These are phyloP conservation scores for Monomorium pharaonis DNA, from an alignment of 1,140 invertebrate genomes.

Conservation along the genomic window DNA sequence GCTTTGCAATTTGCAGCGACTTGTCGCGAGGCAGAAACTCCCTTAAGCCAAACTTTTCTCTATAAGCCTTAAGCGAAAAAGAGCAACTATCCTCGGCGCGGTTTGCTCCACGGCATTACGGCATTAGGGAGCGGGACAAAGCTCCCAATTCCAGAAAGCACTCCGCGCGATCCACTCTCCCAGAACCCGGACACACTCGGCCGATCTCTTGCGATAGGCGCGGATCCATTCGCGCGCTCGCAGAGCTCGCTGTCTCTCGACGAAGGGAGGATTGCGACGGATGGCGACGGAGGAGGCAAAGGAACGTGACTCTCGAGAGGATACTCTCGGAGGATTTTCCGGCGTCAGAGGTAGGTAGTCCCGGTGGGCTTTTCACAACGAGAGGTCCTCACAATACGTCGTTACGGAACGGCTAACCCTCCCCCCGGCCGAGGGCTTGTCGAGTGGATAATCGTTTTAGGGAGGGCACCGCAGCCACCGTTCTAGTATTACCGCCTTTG, in stretches of 20 bases:
- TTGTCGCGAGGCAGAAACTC: conserved; percentile 44
- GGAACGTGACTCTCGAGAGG: conserved; percentile 69
- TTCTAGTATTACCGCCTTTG: conserved; percentile 82
- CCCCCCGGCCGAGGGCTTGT: conserved; percentile 77
- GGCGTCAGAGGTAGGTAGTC: conserved; percentile 76
- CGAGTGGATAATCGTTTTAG: conserved; percentile 84
- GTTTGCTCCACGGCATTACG: not conserved
- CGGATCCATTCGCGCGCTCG: conserved; percentile 15
- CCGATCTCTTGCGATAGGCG: conserved; percentile 15
- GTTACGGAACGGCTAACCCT: conserved; percentile 80
- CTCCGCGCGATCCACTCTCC: conserved; percentile 24
- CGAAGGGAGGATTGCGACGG: not conserved
- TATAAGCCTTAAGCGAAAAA: conserved; percentile 25
- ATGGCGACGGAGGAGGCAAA: not conserved
- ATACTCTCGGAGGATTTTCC: conserved; percentile 77
- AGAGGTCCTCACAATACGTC: conserved; percentile 83
- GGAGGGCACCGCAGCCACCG: conserved; percentile 74
- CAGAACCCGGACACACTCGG: not conserved
- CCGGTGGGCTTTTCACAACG: conserved; percentile 79
- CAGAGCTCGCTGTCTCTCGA: not conserved
- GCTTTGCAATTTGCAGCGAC: conserved; percentile 56
- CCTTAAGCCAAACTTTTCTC: conserved; percentile 53
- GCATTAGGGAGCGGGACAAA: not conserved
- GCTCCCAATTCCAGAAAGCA: conserved; percentile 2
- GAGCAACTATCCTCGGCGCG: conserved; percentile 12